Conservation (phyloP, 1,140 invertebrate genomes). For the Drosophila nebulosa region DNA sequence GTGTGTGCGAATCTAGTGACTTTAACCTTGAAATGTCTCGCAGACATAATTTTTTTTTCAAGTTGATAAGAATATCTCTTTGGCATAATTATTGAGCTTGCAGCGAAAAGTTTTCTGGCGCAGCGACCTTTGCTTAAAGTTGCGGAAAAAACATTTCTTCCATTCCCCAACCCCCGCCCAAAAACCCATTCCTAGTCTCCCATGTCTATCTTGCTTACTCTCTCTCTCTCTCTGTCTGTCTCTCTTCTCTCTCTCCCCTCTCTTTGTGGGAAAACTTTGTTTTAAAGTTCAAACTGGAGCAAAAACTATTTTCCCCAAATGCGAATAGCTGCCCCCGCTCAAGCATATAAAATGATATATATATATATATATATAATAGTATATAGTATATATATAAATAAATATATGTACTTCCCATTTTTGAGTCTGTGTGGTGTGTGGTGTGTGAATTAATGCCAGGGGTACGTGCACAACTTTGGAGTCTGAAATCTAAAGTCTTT, state of each 20-base stretch:
- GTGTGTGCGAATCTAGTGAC: not conserved
- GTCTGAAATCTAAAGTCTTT: not conserved
- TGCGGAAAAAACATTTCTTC: constrained; percentile 47
- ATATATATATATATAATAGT: constrained; percentile 10
- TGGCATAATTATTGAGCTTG: constrained; percentile 56
- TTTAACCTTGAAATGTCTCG: not conserved
- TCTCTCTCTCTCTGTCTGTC: not conserved
- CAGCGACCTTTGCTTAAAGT: constrained; percentile 75
- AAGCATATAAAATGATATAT: not conserved
- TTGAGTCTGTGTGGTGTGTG: not conserved
- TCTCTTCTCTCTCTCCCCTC: not conserved
- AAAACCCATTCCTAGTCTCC: not conserved
- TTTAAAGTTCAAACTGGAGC: constrained; percentile 76
- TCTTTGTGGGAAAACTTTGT: constrained; percentile 51
- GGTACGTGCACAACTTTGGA: not conserved
- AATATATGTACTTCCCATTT: not conserved
- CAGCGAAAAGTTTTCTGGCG: constrained; percentile 52
- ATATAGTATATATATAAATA: not conserved
- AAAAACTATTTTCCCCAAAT: constrained; percentile 79
- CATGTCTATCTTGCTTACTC: not conserved
- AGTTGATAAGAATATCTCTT: constrained; percentile 19
- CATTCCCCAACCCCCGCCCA: not conserved
- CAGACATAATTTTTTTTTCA: not conserved
- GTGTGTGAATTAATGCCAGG: not conserved
- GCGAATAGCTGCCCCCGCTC: constrained; percentile 47